Percentiles rank a stretch among this genome's conserved stretches.
These are phyloP conservation scores for Gobius niger DNA, from an alignment of 2,113 vertebrate species.

Conservation along the genomic window DNA sequence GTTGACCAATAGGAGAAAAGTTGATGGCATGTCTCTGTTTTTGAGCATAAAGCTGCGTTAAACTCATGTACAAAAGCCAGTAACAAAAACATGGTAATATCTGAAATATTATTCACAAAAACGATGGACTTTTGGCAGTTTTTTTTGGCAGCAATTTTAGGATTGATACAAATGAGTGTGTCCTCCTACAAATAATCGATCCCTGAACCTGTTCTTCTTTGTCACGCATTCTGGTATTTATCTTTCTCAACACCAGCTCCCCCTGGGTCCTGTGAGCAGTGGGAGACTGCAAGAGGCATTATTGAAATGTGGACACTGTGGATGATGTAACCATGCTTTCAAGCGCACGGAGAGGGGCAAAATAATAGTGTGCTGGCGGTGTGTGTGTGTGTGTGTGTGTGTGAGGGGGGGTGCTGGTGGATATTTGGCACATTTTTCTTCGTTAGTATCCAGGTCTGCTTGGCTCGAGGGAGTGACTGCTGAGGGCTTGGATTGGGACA, in stretches of 20 bases:
- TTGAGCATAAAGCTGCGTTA: too few species aligned
- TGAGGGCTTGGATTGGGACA: constrained; percentile 67
- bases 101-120: too few species aligned
- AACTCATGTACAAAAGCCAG: too few species aligned
- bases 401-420: constrained; percentile 5
- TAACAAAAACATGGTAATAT: too few species aligned
- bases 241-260: constrained; percentile 13
- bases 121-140: too few species aligned
- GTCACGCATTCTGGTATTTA: constrained; percentile 38
- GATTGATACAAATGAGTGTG: background rate
- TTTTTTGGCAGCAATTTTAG: too few species aligned
- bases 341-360: constrained; percentile 56
- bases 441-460: constrained; percentile 66
- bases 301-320: constrained; percentile 67
- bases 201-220: constrained; percentile 34
- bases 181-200: constrained; percentile 24
- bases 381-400: too few species aligned
- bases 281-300: constrained; percentile 60
- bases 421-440: constrained; percentile 61
- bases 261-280: constrained; percentile 32
- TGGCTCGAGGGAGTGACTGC: constrained; percentile 62
- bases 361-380: constrained; percentile 49
- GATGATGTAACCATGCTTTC: constrained; percentile 69
- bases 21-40: too few species aligned
- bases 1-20: too few species aligned